Base-by-base conservation (phyloP, 2,113 vertebrate species). In the Campylomormyrus tamandua region DNA sequence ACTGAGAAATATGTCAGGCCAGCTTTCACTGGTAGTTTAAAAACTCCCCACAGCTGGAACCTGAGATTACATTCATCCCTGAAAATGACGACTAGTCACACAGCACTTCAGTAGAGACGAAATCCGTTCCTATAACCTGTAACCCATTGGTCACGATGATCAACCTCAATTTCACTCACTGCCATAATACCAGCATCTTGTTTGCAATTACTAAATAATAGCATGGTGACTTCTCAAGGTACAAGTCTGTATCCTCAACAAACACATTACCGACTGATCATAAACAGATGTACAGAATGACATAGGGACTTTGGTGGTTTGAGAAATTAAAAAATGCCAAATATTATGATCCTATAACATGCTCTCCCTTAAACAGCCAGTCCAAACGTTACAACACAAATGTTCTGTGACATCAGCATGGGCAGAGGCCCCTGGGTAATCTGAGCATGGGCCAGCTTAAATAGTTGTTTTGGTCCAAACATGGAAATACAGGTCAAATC, bases 1-100 rank as follows among this genome's bases (percentile, higher is more conserved):
- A 92, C 90, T 92, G 91, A 90, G 24, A 89, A 89, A 90, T 2
- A 11, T 90, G 91, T 91, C 89, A 77, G 89, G 91, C 85, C 86
- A 88, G 86, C 24, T 70, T 31, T 90, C 27, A 87, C 89, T 52
- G 87, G 2, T 90, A 84, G 74, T 19, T 80, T 74, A 89, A 84
- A 46, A 84, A 31, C 10, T 31, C n/a, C 15, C 49, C n/a, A 31
- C 50, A 27, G 13, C 24, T 31, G n/a, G 48, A 17, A 27, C 2
- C 49, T 87, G 17, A 80, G 17, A 39, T 39, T 35, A 80, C 17
- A 80, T 80, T 80, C 31, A 80, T 80, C 74, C 56, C 56, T 62
- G 56, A 62, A 62, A n/a, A 62, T n/a, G 53, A 58, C 6, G 21
- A 21, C 5, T 21, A 58, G 53, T 58, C 21, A 24, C 53, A 24